These are phyloP conservation scores for Oscheius sp. DNA, from an alignment of 2,888 invertebrate genomes.

Conservation along the genomic window DNA sequence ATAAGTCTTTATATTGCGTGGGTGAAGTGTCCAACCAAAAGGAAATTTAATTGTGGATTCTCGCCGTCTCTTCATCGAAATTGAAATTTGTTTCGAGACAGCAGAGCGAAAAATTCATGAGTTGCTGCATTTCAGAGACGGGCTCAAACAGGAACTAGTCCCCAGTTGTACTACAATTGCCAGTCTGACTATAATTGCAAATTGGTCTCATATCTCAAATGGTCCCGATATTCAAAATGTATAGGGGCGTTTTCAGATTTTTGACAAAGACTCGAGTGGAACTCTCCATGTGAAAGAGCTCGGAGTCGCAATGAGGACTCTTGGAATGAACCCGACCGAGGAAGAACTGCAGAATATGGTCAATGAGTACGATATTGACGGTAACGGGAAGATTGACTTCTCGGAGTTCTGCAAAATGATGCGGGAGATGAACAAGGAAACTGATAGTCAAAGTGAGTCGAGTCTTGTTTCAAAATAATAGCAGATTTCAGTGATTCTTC, in stretches of 20 bases:
- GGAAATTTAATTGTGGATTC: no score
- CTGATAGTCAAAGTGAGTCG: constrained; percentile 51
- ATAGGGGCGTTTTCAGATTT: constrained; percentile 57
- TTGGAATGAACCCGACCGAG: constrained; percentile 73
- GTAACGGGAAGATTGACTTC: constrained; percentile 74
- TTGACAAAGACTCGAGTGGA: constrained; percentile 73
- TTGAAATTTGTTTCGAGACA: no score
- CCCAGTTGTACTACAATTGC: neutral
- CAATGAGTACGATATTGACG: constrained; percentile 73
- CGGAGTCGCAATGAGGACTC: constrained; percentile 73
- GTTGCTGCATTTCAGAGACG: neutral
- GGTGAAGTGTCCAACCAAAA: no score
- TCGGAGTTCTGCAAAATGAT: constrained; percentile 73
- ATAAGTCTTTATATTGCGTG: no score
- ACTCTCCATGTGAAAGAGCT: constrained; percentile 74
- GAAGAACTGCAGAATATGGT: constrained; percentile 72
- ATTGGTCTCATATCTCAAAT: neutral
- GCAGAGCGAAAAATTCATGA: neutral
- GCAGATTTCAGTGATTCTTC: neutral
- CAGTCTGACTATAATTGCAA: neutral
- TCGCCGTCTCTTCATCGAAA: no score
- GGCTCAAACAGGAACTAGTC: neutral
- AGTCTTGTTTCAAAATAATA: neutral
- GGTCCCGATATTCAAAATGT: neutral
- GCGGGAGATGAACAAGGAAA: constrained; percentile 74